phyloP scores from a whole-genome alignment of 2,888 invertebrate species.

The Parascotia fuliginaria region DNA sequence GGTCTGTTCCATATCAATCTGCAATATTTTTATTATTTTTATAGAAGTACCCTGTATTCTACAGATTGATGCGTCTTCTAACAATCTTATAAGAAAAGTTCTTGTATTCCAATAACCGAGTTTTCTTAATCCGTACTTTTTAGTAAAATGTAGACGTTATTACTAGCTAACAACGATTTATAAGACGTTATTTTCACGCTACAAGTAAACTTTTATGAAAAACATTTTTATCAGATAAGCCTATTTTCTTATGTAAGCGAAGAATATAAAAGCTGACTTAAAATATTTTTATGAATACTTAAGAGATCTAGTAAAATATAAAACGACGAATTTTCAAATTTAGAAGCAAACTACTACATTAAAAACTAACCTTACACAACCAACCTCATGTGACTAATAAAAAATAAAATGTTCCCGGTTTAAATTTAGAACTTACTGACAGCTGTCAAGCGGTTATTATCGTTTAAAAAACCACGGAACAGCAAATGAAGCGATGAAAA shows the following conservation, averaged over 20 bases:
- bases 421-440: slow-evolving; percentile 81
- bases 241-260: slow-evolving; percentile 1
- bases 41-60: too few species aligned
- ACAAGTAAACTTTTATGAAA: too few species aligned
- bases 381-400: slow-evolving; percentile 67
- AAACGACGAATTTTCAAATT: slow-evolving; percentile 16
- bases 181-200: too few species aligned
- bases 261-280: slow-evolving; percentile 6
- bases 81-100: too few species aligned
- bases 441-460: slow-evolving; percentile 78
- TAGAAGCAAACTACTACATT: slow-evolving; percentile 16
- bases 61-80: too few species aligned
- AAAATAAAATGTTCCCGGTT: slow-evolving; percentile 69
- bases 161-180: too few species aligned
- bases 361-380: slow-evolving; percentile 51
- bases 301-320: slow-evolving; percentile 8
- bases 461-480: slow-evolving; percentile 59
- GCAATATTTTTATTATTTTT: too few species aligned
- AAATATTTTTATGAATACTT: slow-evolving; percentile 11
- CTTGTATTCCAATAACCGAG: too few species aligned
- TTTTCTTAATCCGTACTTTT: too few species aligned
- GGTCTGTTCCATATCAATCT: too few species aligned
- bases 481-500: slow-evolving; percentile 79
- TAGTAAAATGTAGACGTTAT: too few species aligned
- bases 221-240: too few species aligned